These are phyloP conservation scores for Vireo griseus DNA, from an alignment of 2,797 vertebrate species.

Conservation along the genomic window DNA sequence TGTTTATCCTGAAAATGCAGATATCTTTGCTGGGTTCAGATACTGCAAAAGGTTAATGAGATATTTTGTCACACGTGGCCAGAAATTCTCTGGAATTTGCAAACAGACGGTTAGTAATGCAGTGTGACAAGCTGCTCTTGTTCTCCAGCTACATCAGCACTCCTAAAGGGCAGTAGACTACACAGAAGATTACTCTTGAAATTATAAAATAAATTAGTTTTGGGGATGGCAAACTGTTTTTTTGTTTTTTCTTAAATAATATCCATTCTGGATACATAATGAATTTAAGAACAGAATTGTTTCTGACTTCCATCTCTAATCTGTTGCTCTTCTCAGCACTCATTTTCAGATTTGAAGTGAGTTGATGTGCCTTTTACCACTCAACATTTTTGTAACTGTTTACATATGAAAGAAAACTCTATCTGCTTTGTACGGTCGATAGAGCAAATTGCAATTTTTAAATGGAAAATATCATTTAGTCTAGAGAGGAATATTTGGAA, in stretches of 20 bases:
- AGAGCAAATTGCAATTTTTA: not conserved
- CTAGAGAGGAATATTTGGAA: not conserved
- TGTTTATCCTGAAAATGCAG: conserved; percentile 9
- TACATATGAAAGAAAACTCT: not conserved
- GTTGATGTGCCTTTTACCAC: not conserved
- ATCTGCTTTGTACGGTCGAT: not conserved
- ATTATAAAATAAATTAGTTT: conserved; percentile 1
- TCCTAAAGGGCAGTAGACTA: not conserved
- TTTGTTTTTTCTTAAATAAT: not conserved
- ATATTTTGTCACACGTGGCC: not conserved
- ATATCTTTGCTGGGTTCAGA: not conserved
- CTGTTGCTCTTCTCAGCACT: not conserved
- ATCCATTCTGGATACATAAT: not conserved
- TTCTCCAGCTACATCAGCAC: conserved; percentile 18
- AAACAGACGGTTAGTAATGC: not conserved
- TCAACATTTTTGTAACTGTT: not conserved
- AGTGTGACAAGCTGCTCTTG: conserved; percentile 9
- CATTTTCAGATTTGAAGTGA: not conserved
- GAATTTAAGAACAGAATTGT: not conserved
- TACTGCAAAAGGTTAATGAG: conserved; percentile 25
- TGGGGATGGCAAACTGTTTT: not conserved
- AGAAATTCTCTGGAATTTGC: conserved; percentile 18
- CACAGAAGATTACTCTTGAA: conserved; percentile 9
- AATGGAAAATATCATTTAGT: not conserved
- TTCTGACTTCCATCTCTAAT: not conserved